Conservation (phyloP, 30 jellyfish, hydroid and myxozoan genomes). For the Aurelia aurita complex sp. Pacific region DNA sequence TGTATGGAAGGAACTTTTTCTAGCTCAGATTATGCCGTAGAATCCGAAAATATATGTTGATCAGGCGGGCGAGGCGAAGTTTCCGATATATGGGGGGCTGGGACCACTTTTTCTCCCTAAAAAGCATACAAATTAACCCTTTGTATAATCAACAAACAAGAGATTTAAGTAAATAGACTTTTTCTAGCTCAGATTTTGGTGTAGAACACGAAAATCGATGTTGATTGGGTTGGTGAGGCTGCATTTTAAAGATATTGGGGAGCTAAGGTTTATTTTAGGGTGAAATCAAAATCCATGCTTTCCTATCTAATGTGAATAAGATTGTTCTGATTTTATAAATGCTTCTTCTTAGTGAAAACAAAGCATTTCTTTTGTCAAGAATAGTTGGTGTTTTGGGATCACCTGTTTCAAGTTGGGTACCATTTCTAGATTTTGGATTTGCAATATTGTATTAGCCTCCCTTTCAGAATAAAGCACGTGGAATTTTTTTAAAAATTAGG, state of each 20-base stretch:
- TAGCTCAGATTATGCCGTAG: too few relatives aligned
- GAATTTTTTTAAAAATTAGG: background rate
- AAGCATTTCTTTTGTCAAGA: background rate
- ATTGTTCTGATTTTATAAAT: background rate
- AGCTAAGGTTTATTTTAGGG: background rate
- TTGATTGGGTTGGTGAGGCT: too few relatives aligned
- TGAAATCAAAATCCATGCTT: background rate
- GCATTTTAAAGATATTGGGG: too few relatives aligned
- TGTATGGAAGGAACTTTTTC: too few relatives aligned
- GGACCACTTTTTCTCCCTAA: too few relatives aligned
- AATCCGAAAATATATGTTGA: too few relatives aligned
- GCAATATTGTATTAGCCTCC: slow-evolving; percentile 4
- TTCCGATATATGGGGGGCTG: background rate
- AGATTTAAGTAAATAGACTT: too few relatives aligned
- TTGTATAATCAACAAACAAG: too few relatives aligned
- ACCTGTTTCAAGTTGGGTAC: background rate
- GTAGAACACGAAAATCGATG: too few relatives aligned
- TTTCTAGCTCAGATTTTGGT: too few relatives aligned
- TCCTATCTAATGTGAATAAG: background rate
- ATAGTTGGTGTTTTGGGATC: background rate
- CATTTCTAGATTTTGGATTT: background rate
- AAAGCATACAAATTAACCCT: too few relatives aligned
- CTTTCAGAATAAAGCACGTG: background rate
- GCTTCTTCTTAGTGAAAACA: background rate
- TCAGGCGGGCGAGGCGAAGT: too few relatives aligned